Base-by-base conservation (phyloP, 2,113 vertebrate species). In the Coregonus clupeaformis region DNA sequence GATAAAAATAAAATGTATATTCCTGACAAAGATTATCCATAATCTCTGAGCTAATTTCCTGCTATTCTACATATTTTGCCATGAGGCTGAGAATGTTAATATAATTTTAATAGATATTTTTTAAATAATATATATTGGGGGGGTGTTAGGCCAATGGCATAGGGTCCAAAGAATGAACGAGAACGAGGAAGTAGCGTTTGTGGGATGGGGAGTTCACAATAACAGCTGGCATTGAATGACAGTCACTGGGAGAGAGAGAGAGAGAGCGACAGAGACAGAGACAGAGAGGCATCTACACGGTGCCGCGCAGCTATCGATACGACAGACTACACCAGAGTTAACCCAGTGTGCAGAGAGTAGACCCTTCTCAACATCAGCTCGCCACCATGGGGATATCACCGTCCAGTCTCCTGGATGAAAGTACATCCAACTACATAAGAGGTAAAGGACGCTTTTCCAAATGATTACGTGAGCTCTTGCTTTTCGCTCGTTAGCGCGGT, bases 341-440 rank as follows among this genome's bases (percentile, higher is more conserved):
- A 45, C 22, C 36, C 20, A 74, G 89, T 81, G 84, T 80, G 83
- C 52, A 22, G 20, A 71, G 29, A 79, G 27, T 12, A 72, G 47
- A 79, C 24, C 64, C 20, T n/a, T 55, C 22, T 36, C 16, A 65
- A 68, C 27, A 20, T 16, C 74, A 6, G 71, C 73, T 27, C 55
- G 71, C 47, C 76, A 87, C 71, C 78, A 98, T 98, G 96, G 96
- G 96, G 36, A 77, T 88, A 80, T 93, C 95, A 1, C 84, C 89
- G 80, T 97, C 96, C 89, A 94, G 93, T 66, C 86, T 89, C 75
- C 89, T 98, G 92, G 96, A 97, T 88, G 95, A 96, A 71, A 87
- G 86, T 90, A 95, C 89, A 80, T 92, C 92, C 89, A 79, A 82
- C 89, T 95, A 92, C 87, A 94, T 98, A 84, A 93, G 89, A 96